Evolutionary conservation across 2,888 invertebrate species (phyloP).

Genomic region (Eupsilia transversa): DNA sequence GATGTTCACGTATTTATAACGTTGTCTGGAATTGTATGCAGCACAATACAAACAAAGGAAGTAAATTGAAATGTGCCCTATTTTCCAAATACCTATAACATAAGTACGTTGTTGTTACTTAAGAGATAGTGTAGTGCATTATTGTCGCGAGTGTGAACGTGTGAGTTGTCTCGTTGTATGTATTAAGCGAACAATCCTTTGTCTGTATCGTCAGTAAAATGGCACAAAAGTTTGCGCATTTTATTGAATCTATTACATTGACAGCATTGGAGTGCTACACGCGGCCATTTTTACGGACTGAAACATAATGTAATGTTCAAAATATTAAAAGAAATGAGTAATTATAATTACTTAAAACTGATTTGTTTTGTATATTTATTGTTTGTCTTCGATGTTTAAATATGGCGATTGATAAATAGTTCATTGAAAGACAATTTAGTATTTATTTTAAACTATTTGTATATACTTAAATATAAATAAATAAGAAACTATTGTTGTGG

Average conservation of each 20-base stretch:
- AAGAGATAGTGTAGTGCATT: slow-evolving; percentile 60
- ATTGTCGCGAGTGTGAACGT: slow-evolving; percentile 57
- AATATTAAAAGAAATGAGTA: slow-evolving; percentile 64
- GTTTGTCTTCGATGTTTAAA: slow-evolving; percentile 66
- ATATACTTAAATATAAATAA: slow-evolving; percentile 66
- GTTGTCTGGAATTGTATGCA: slow-evolving; percentile 45
- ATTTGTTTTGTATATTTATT: slow-evolving; percentile 68
- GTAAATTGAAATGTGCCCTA: slow-evolving; percentile 51
- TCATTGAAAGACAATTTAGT: slow-evolving; percentile 70
- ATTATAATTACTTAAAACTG: slow-evolving; percentile 61
- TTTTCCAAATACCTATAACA: slow-evolving; percentile 55
- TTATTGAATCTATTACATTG: slow-evolving; percentile 64
- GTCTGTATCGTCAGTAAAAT: slow-evolving; percentile 61
- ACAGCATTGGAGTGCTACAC: slow-evolving; percentile 65
- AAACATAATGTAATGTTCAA: slow-evolving; percentile 68
- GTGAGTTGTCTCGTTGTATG: slow-evolving; percentile 53
- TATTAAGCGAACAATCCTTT: slow-evolving; percentile 56
- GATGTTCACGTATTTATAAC: slow-evolving; percentile 60
- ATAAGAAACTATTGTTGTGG: slow-evolving; percentile 64
- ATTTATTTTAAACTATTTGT: slow-evolving; percentile 68
- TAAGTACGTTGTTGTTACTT: slow-evolving; percentile 59
- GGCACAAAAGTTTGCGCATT: slow-evolving; percentile 62
- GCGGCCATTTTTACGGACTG: slow-evolving; percentile 70
- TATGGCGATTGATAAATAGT: slow-evolving; percentile 67
- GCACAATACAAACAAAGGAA: slow-evolving; percentile 62